Conservation (phyloP, 2,888 invertebrate genomes). For the Alsophila aescularia region DNA sequence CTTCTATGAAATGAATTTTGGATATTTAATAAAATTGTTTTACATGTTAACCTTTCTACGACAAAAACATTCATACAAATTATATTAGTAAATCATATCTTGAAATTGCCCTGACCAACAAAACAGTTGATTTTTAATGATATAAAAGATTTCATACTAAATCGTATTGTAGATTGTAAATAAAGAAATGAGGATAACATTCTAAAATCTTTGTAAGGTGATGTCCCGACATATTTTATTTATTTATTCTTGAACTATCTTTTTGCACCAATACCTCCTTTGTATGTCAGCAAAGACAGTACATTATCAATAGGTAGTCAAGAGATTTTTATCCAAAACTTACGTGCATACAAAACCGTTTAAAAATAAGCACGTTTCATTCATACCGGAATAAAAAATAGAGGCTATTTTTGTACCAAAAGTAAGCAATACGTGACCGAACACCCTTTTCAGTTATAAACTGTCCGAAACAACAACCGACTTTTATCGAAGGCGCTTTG, state of each 20-base stretch:
- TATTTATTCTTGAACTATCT: background rate
- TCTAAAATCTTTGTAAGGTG: no score
- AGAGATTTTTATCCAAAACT: conserved; percentile 11
- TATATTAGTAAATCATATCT: no score
- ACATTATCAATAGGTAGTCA: conserved; percentile 3
- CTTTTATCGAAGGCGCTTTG: background rate
- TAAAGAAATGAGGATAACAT: no score
- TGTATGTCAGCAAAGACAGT: conserved; percentile 5
- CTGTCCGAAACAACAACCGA: conserved; percentile 14
- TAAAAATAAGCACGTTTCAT: conserved; percentile 34
- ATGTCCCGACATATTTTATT: no score
- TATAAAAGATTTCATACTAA: no score
- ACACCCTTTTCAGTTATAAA: conserved; percentile 31
- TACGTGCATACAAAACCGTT: conserved; percentile 24
- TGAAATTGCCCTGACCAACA: no score
- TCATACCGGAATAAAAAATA: conserved; percentile 32
- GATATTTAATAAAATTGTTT: no score
- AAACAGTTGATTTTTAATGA: no score
- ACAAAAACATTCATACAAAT: no score
- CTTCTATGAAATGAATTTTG: no score
- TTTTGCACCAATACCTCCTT: background rate
- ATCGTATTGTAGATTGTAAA: no score
- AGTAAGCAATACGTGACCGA: conserved; percentile 38
- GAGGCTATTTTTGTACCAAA: conserved; percentile 36
- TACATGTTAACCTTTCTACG: no score